phyloP scores from a whole-genome alignment of 2,113 vertebrate species.

The Dasypus novemcinctus region DNA sequence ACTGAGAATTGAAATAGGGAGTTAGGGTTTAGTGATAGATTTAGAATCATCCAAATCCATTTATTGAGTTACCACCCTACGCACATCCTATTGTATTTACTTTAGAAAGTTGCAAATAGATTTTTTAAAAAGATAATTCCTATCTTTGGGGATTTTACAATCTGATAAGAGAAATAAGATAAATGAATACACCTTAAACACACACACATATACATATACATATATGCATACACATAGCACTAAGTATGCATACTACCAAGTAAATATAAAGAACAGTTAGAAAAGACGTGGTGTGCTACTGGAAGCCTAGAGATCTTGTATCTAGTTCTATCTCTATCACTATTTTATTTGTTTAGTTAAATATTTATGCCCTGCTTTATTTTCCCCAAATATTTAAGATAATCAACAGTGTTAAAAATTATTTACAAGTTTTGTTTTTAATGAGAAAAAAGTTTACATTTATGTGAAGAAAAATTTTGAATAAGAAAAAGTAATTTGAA shows the following conservation, averaged over 20 bases:
- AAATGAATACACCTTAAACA: background rate
- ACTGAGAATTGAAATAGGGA: slow-evolving; percentile 11
- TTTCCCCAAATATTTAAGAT: background rate
- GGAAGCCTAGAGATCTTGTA: background rate
- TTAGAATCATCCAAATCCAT: background rate
- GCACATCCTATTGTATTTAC: background rate
- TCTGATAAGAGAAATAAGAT: background rate
- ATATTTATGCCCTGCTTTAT: background rate
- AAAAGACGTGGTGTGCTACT: background rate
- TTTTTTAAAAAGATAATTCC: background rate
- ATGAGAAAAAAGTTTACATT: background rate
- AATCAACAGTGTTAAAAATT: background rate
- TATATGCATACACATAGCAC: background rate
- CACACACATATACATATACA: background rate
- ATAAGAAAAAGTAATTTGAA: background rate
- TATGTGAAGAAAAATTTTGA: background rate
- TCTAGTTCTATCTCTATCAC: background rate
- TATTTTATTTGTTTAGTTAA: background rate
- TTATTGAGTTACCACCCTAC: background rate
- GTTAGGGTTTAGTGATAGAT: background rate
- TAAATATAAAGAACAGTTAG: background rate
- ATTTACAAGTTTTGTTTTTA: background rate
- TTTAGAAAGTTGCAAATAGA: background rate
- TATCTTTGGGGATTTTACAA: background rate
- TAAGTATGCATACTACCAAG: background rate